phyloP scores from a whole-genome alignment of 2,888 invertebrate species.

The Machimus rusticus region DNA sequence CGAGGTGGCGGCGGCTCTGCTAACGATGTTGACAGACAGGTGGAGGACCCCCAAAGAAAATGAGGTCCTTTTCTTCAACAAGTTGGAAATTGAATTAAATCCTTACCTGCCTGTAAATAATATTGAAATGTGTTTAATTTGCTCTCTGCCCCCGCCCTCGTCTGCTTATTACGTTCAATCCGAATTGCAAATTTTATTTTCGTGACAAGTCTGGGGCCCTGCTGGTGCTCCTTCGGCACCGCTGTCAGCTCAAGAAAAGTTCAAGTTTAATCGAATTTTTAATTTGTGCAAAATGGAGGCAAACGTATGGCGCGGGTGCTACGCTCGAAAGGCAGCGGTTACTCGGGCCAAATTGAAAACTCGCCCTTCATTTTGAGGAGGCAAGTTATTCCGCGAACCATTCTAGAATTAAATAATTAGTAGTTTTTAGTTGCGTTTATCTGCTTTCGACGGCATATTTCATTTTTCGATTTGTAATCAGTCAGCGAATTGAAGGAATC shows the following conservation, averaged over 20 bases:
- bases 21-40: slow-evolving; percentile 40
- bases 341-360: not conserved
- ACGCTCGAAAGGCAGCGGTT: not conserved
- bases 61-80: slow-evolving; percentile 39
- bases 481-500: too few species aligned
- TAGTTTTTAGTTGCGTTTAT: not conserved
- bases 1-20: not conserved
- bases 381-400: not conserved
- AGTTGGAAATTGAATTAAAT: slow-evolving; percentile 36
- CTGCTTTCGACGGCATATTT: not conserved
- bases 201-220: not conserved
- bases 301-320: not conserved
- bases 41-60: slow-evolving; percentile 26
- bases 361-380: not conserved
- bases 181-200: slow-evolving; percentile 32
- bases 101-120: slow-evolving; percentile 40
- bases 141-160: not conserved
- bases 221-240: not conserved
- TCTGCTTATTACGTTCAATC: not conserved
- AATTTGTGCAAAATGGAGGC: not conserved
- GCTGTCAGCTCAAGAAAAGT: slow-evolving; percentile 32
- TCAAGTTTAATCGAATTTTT: slow-evolving; percentile 39
- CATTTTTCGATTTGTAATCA: not conserved
- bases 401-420: not conserved
- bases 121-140: slow-evolving; percentile 40